These are phyloP conservation scores for Hesperophylax magnus DNA, from an alignment of 1,140 invertebrate species.

Conservation along the genomic window DNA sequence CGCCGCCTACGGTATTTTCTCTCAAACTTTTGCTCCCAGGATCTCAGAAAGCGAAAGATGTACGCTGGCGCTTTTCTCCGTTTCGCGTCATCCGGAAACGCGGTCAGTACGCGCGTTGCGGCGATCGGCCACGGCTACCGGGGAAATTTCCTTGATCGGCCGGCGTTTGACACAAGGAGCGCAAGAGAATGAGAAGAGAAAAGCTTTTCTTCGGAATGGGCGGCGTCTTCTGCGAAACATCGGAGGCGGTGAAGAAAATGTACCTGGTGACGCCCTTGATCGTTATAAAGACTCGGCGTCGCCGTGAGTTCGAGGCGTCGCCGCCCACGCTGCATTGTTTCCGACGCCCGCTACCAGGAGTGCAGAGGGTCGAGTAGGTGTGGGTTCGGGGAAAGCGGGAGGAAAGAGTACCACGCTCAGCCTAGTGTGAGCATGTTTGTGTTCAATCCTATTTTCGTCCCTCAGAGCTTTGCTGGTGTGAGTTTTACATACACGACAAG, in stretches of 20 bases:
- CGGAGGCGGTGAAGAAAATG: background rate
- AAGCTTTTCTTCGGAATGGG: constrained; percentile 14
- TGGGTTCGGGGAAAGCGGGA: constrained; percentile 37
- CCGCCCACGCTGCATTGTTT: constrained; percentile 52
- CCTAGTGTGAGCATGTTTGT: constrained; percentile 21
- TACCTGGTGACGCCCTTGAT: constrained; percentile 22
- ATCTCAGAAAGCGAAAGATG: constrained; percentile 9
- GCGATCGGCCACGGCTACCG: background rate
- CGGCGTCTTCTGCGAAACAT: background rate
- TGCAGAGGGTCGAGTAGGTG: constrained; percentile 14
- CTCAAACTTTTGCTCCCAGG: constrained; percentile 16
- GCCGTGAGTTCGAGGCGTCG: constrained; percentile 1
- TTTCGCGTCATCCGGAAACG: constrained; percentile 12
- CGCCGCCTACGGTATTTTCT: constrained; percentile 39
- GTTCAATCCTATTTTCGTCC: constrained; percentile 45
- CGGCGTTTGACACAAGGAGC: constrained; percentile 2
- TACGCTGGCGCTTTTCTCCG: constrained; percentile 3
- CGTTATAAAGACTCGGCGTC: constrained; percentile 21
- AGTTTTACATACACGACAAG: background rate
- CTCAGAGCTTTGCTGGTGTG: constrained; percentile 10
- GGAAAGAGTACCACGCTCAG: background rate
- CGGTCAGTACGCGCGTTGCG: constrained; percentile 1
- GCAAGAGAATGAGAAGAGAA: background rate
- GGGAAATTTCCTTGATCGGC: constrained; percentile 14
- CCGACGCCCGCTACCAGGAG: constrained; percentile 53